Conservation (phyloP, 2,888 invertebrate genomes). For the Julus scanicus region DNA sequence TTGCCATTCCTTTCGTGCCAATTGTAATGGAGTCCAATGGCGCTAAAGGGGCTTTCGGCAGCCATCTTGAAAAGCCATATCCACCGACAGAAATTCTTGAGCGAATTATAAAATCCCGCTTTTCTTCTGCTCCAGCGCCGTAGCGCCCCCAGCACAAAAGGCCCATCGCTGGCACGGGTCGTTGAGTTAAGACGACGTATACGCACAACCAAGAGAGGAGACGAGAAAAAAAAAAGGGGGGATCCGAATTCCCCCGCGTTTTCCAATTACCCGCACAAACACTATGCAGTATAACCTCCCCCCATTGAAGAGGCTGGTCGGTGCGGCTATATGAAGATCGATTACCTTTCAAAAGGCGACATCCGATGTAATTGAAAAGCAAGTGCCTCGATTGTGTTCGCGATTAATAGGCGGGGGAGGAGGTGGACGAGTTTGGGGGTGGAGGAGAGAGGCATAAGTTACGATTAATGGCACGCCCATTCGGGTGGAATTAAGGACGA, state of each 20-base stretch:
- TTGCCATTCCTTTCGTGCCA: slow-evolving; percentile 49
- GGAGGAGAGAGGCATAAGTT: neutral
- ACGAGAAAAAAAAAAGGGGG: neutral
- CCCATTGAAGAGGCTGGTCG: slow-evolving; percentile 36
- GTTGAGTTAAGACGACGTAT: slow-evolving; percentile 31
- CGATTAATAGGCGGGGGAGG: slow-evolving; percentile 50
- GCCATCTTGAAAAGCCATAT: slow-evolving; percentile 10
- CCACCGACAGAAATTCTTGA: too few relatives aligned
- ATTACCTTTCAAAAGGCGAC: slow-evolving; percentile 55
- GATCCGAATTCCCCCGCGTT: slow-evolving; percentile 46
- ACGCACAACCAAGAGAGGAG: neutral
- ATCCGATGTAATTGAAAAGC: slow-evolving; percentile 55
- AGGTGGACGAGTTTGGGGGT: neutral
- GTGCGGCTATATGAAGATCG: slow-evolving; percentile 52
- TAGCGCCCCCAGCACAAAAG: neutral
- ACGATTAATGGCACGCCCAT: slow-evolving; percentile 17
- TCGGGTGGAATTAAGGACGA: neutral
- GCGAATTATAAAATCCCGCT: slow-evolving; percentile 55
- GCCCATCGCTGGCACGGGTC: slow-evolving; percentile 17
- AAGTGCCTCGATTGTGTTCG: slow-evolving; percentile 56
- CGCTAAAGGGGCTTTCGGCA: slow-evolving; percentile 5
- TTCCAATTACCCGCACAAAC: slow-evolving; percentile 57
- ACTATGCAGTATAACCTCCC: slow-evolving; percentile 8
- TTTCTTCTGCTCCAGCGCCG: slow-evolving; percentile 51
- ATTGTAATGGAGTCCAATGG: slow-evolving; percentile 49